A percentile compares a stretch with the other conserved stretches of the same genome.
phyloP scores from a whole-genome alignment of 2,797 vertebrate genomes.

The Typhlichthys eigenmanni region DNA sequence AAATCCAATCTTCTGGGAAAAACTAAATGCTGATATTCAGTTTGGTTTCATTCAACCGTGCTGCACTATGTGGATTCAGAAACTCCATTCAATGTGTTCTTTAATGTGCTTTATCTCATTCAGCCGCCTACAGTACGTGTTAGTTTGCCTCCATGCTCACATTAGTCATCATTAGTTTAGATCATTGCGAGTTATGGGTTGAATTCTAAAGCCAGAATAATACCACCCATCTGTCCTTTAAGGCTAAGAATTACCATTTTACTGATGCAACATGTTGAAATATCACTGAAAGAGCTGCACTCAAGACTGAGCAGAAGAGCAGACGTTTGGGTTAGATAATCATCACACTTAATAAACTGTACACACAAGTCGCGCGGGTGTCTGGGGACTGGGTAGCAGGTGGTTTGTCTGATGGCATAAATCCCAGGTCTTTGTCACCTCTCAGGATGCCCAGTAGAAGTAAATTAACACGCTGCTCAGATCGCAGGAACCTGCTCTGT shows the following conservation, averaged over 20 bases:
- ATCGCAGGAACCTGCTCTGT: conserved; percentile 32
- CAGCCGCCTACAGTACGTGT: conserved; percentile 16
- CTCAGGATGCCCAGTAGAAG: conserved; percentile 53
- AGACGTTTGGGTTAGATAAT: conserved; percentile 32
- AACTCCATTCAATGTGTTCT: conserved; percentile 24
- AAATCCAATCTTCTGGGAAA: conserved; percentile 58
- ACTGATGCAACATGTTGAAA: conserved; percentile 37
- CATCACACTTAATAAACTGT: conserved; percentile 51
- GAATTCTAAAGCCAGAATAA: conserved; percentile 58
- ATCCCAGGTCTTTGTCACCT: conserved; percentile 36
- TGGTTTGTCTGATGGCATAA: conserved; percentile 20
- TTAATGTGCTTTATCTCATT: conserved; percentile 5
- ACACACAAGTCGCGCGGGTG: conserved; percentile 9
- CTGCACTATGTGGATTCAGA: conserved; percentile 37
- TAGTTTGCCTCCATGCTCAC: conserved; percentile 45
- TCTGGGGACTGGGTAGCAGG: conserved; percentile 2
- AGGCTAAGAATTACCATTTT: conserved; percentile 47
- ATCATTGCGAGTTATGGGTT: conserved; percentile 27
- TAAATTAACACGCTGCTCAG: conserved; percentile 56
- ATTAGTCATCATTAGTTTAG: conserved; percentile 43
- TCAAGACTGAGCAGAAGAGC: conserved; percentile 11
- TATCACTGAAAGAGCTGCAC: conserved; percentile 23
- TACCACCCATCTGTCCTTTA: conserved; percentile 46
- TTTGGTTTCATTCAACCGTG: conserved; percentile 28
- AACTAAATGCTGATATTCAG: conserved; percentile 29